Conservation (phyloP, 2,797 vertebrate species). For the Propithecus deckenii region DNA sequence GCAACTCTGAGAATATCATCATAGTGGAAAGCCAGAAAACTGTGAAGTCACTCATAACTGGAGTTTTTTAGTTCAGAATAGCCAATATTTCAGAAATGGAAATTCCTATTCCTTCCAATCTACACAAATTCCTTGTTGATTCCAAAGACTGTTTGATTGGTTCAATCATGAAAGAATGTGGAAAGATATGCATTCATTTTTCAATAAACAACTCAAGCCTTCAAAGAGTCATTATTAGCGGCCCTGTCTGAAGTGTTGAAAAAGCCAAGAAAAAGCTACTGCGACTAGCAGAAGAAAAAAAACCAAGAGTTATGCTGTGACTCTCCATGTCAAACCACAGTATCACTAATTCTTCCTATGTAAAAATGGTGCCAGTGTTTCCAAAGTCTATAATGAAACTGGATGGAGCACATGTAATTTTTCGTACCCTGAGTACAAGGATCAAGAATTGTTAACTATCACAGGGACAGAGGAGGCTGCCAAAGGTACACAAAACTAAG, state of each 20-base stretch:
- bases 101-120: not conserved
- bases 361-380: slow-evolving; percentile 86
- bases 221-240: slow-evolving; percentile 89
- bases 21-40: slow-evolving; percentile 89
- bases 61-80: slow-evolving; percentile 87
- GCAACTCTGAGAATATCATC: slow-evolving; percentile 90
- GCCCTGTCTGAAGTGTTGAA: slow-evolving; percentile 84
- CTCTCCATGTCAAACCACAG: slow-evolving; percentile 88
- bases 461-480: slow-evolving; percentile 88
- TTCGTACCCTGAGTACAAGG: slow-evolving; percentile 87
- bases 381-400: slow-evolving; percentile 86
- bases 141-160: not conserved
- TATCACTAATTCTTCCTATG: slow-evolving; percentile 91
- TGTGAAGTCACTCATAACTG: slow-evolving; percentile 82
- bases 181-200: slow-evolving; percentile 84
- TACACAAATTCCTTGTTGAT: not conserved
- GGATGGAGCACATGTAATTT: slow-evolving; percentile 86
- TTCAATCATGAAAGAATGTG: not conserved
- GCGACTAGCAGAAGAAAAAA: slow-evolving; percentile 90
- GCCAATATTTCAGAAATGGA: not conserved
- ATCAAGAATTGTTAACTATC: slow-evolving; percentile 90
- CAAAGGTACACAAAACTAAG: slow-evolving; percentile 85
- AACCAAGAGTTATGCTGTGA: slow-evolving; percentile 88
- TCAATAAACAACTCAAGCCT: slow-evolving; percentile 88
- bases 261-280: slow-evolving; percentile 88